Base-by-base conservation (phyloP, 2,113 vertebrate species). In the Cyanistes caeruleus region DNA sequence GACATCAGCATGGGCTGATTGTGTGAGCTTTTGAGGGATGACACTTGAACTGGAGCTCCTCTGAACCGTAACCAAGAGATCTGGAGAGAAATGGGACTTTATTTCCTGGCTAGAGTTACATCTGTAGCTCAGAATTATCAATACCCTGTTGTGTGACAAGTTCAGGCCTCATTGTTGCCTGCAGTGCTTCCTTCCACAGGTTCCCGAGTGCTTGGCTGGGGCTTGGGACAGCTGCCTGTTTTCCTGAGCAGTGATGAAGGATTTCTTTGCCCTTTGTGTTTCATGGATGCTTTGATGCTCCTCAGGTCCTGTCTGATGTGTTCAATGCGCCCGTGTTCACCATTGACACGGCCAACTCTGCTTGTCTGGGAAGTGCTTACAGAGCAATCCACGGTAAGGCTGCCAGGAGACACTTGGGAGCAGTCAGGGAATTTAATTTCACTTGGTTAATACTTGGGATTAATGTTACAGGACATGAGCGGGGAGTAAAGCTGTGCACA, bases 341-440 rank as follows among this genome's bases (percentile, higher is more conserved):
- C 88, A 99, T 98, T 1, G 98, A 99, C 81, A 98, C 99, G 2
- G 92, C 98, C 53, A 98, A 99, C 97, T 99, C 99, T 0, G 98
- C 99, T 73, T 99, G 99, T 37, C 97, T 99, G 72, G 99, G 99
- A 53, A 98, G 98, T 15, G 99, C 99, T n/a, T 99, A 99, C 98
- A 97, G 98, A 96, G 99, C 99, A 56, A 97, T 99, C 81, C 99
- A 99, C 0, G 99, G 99, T 99, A 98, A 98, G 98, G 77, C 60
- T 72, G 67, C 76, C 53, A 81, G 73, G 80, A 63, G 89, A 78
- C 15, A 6, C 68, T 37, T 78, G n/a, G 39, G 88, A 84, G 74
- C 7, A 4, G 10, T 9, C 46, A 53, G 63, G 60, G 60, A 31
- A 49, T 87, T 89, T 82, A 33, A 83, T 87, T 95, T 55, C 60